These are phyloP conservation scores for Symphodus melops DNA, from an alignment of 2,113 vertebrate species.

Conservation along the genomic window DNA sequence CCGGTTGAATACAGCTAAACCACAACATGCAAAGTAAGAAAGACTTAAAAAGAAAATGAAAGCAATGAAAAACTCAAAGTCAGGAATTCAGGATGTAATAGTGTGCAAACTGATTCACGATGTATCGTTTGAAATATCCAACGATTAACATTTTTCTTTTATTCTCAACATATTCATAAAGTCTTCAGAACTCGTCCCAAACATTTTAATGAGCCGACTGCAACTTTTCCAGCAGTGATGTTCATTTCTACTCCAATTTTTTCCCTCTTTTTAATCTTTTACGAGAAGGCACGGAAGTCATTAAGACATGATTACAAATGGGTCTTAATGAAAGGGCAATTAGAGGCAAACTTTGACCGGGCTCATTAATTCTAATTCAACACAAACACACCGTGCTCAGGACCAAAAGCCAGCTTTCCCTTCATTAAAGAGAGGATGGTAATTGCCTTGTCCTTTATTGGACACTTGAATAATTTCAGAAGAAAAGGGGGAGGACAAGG, in stretches of 20 bases:
- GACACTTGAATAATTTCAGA: slow-evolving; percentile 81
- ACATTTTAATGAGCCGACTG: slow-evolving; percentile 61
- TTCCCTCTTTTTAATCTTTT: slow-evolving; percentile 51
- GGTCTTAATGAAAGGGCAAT: slow-evolving; percentile 84
- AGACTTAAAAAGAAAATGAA: slow-evolving; percentile 3
- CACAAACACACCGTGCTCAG: slow-evolving; percentile 72
- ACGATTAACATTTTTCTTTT: background rate
- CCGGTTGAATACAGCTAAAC: slow-evolving; percentile 10
- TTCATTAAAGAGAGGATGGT: slow-evolving; percentile 78
- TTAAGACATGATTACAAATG: slow-evolving; percentile 83
- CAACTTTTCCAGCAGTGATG: slow-evolving; percentile 53
- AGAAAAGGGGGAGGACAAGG: slow-evolving; percentile 61
- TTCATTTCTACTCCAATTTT: slow-evolving; percentile 51
- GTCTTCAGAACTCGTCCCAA: slow-evolving; percentile 32
- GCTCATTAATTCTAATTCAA: slow-evolving; percentile 85
- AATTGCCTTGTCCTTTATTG: slow-evolving; percentile 84
- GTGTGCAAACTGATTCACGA: slow-evolving; percentile 9
- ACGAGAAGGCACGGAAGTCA: slow-evolving; percentile 68
- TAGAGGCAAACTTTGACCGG: slow-evolving; percentile 83
- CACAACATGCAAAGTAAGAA: background rate
- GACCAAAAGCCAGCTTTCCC: slow-evolving; percentile 74
- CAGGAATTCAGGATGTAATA: background rate
- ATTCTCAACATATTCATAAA: slow-evolving; percentile 17
- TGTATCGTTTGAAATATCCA: slow-evolving; percentile 2
- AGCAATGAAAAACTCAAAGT: background rate